Percentiles rank a stretch among this genome's conserved stretches.
phyloP scores from a whole-genome alignment of 2,797 vertebrate genomes.

The Pseudopleuronectes americanus region DNA sequence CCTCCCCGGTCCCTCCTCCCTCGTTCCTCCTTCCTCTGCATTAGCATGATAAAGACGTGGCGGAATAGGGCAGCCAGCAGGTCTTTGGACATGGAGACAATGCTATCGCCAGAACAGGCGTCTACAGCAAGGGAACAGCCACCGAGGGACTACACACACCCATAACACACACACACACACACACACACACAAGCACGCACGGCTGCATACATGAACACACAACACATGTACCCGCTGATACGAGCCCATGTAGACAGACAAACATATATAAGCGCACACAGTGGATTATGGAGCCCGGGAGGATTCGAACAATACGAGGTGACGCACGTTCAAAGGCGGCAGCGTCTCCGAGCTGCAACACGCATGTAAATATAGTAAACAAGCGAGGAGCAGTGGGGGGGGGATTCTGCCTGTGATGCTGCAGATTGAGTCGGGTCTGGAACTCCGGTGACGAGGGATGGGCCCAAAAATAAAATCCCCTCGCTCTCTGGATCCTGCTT shows the following conservation, averaged over 20 bases:
- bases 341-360: slow-evolving; percentile 36
- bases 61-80: slow-evolving; percentile 81
- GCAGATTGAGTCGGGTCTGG: not conserved
- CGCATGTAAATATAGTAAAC: slow-evolving; percentile 12
- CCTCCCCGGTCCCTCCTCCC: slow-evolving; percentile 50
- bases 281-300: slow-evolving; percentile 66
- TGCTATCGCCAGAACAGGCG: slow-evolving; percentile 80
- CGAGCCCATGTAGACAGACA: slow-evolving; percentile 51
- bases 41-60: slow-evolving; percentile 83
- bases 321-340: slow-evolving; percentile 57
- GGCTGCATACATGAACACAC: slow-evolving; percentile 23
- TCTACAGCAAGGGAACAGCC: slow-evolving; percentile 70
- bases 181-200: slow-evolving; percentile 14
- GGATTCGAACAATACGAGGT: slow-evolving; percentile 71
- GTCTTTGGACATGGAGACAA: slow-evolving; percentile 81
- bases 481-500: not conserved
- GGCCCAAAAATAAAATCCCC: not conserved
- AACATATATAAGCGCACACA: slow-evolving; percentile 62
- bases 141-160: slow-evolving; percentile 62
- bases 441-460: not conserved
- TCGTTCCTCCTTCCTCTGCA: slow-evolving; percentile 65
- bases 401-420: slow-evolving; percentile 4
- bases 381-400: not conserved
- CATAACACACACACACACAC: slow-evolving; percentile 31
- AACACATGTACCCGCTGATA: slow-evolving; percentile 40